phyloP scores from a whole-genome alignment of 1,140 invertebrate genomes.

The Heterodera schachtii region DNA sequence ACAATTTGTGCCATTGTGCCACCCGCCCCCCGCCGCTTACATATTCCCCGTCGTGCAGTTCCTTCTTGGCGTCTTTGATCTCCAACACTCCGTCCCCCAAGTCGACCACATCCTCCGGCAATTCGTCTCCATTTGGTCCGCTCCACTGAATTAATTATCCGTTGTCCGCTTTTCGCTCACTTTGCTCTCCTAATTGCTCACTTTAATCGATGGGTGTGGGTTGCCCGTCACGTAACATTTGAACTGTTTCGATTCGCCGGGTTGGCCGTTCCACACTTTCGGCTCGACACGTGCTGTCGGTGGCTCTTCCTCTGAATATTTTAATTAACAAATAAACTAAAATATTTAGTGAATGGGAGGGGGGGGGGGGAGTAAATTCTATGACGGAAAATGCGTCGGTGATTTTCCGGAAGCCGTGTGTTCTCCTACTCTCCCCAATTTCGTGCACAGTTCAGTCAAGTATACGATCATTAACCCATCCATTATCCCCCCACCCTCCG shows the following conservation, averaged over 20 bases:
- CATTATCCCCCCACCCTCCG: too few species aligned
- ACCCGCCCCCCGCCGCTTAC: neutral
- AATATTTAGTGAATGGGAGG: too few species aligned
- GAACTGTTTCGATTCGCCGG: constrained; percentile 61
- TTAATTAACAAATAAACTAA: neutral
- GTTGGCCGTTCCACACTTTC: constrained; percentile 64
- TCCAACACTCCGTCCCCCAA: constrained; percentile 60
- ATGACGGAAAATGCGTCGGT: too few species aligned
- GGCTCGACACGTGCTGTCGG: constrained; percentile 64
- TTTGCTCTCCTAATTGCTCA: neutral
- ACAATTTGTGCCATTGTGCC: too few species aligned
- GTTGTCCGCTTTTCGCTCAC: neutral
- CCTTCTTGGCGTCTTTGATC: constrained; percentile 56
- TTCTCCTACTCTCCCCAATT: too few species aligned
- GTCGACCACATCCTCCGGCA: constrained; percentile 60
- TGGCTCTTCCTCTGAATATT: constrained; percentile 59
- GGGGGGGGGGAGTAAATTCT: too few species aligned
- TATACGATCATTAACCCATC: constrained; percentile 12
- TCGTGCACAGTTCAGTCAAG: too few species aligned
- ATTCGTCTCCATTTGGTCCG: constrained; percentile 35
- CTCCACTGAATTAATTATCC: constrained; percentile 19
- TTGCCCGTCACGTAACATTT: constrained; percentile 58
- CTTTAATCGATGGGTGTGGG: constrained; percentile 48
- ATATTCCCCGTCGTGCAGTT: constrained; percentile 49
- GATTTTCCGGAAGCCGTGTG: too few species aligned